Conservation (phyloP, 1,140 invertebrate species). For the Drosophila ficusphila region DNA sequence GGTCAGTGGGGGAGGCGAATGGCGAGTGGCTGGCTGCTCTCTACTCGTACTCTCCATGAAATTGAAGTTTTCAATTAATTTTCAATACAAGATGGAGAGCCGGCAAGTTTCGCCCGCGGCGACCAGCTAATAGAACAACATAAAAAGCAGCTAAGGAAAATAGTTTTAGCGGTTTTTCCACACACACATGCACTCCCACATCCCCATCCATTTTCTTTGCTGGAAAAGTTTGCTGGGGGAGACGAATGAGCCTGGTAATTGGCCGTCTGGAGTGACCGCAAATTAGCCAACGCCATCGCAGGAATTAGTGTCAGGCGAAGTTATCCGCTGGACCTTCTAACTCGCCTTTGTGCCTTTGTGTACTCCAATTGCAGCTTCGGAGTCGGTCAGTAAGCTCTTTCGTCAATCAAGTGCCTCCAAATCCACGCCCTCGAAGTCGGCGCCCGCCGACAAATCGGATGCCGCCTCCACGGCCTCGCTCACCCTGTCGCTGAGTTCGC, state of each 20-base stretch:
- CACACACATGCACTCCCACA: background rate
- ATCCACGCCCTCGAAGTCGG: constrained; percentile 58
- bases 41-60: constrained; percentile 52
- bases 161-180: constrained; percentile 49
- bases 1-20: constrained; percentile 36
- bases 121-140: constrained; percentile 44
- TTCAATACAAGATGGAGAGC: constrained; percentile 52
- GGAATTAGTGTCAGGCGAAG: constrained; percentile 72
- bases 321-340: constrained; percentile 60
- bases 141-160: constrained; percentile 43
- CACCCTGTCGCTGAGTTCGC: constrained; percentile 72
- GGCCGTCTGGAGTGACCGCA: constrained; percentile 56
- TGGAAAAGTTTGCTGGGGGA: constrained; percentile 21
- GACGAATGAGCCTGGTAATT: constrained; percentile 68
- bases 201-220: background rate
- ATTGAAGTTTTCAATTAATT: constrained; percentile 80
- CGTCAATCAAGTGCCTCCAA: constrained; percentile 72
- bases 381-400: constrained; percentile 83
- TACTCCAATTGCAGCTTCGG: constrained; percentile 76
- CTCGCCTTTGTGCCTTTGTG: constrained; percentile 43
- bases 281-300: constrained; percentile 67
- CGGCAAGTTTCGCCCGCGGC: constrained; percentile 24
- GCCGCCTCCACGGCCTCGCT: constrained; percentile 64
- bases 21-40: constrained; percentile 4
- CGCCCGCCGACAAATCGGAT: constrained; percentile 63